Percentiles rank a stretch among this genome's conserved stretches.
phyloP scores from a whole-genome alignment of 2,797 vertebrate species.

The Artibeus jamaicensis region DNA sequence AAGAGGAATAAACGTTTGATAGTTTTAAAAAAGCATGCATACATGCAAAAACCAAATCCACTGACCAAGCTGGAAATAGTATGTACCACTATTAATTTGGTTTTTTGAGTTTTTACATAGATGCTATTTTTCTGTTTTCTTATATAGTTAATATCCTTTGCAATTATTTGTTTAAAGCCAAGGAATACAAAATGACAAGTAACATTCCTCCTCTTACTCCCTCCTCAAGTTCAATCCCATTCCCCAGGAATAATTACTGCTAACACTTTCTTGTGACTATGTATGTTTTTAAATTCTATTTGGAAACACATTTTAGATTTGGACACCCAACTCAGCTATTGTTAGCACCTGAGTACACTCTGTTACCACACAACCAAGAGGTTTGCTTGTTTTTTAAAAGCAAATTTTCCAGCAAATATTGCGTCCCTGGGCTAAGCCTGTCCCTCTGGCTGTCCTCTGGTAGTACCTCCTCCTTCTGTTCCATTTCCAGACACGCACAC shows the following conservation, averaged over 20 bases:
- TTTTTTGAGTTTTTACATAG: conserved; percentile 10
- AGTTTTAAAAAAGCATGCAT: not conserved
- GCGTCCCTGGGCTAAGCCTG: not conserved
- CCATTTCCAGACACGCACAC: not conserved
- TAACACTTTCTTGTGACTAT: not conserved
- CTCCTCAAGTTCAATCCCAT: not conserved
- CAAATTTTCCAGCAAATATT: not conserved
- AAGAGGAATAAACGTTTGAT: not conserved
- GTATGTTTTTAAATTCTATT: conserved; percentile 27
- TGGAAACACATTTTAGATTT: not conserved
- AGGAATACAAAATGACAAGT: not conserved
- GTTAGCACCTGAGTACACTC: not conserved
- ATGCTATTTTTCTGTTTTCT: not conserved
- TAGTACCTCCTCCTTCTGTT: not conserved
- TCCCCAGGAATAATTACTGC: not conserved
- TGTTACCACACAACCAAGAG: not conserved
- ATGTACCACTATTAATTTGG: not conserved
- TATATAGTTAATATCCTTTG: not conserved
- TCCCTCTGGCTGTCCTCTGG: not conserved
- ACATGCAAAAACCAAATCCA: not conserved
- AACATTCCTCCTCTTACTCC: not conserved
- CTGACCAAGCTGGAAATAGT: not conserved
- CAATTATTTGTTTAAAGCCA: not conserved
- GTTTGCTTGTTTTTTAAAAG: not conserved
- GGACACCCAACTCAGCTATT: not conserved